Conservation (phyloP, 2,797 vertebrate genomes). For the Chelmon rostratus region DNA sequence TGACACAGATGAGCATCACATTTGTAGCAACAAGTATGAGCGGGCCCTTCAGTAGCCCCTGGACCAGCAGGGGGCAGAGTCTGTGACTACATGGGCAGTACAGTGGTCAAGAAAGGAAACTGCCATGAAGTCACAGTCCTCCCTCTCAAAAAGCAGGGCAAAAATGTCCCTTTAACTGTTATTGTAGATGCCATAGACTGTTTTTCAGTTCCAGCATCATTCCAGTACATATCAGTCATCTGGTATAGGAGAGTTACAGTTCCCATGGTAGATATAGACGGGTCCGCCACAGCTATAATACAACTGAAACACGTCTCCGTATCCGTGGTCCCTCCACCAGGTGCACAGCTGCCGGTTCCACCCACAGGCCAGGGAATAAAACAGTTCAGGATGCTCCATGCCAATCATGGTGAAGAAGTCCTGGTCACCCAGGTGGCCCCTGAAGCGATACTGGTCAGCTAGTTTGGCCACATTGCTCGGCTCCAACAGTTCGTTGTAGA, state of each 20-base stretch:
- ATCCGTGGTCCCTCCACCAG: constrained; percentile 98
- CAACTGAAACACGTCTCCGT: constrained; percentile 91
- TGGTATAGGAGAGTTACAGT: constrained; percentile 95
- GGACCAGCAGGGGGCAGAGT: constrained; percentile 68
- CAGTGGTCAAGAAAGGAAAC: constrained; percentile 13
- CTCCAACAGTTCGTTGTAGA: constrained; percentile 92
- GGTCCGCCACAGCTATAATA: constrained; percentile 93
- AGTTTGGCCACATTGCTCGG: constrained; percentile 88
- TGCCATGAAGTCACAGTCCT: constrained; percentile 5
- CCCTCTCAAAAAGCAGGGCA: constrained; percentile 7
- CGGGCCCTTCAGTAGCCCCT: constrained; percentile 24
- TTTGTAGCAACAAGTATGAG: neutral
- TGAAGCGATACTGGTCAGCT: constrained; percentile 93
- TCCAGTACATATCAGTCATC: constrained; percentile 84
- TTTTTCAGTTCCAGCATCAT: constrained; percentile 3
- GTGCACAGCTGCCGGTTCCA: constrained; percentile 99
- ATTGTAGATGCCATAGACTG: neutral
- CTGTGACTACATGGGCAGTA: neutral
- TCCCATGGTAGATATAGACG: constrained; percentile 93
- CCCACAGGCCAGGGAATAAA: constrained; percentile 91
- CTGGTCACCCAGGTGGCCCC: constrained; percentile 96
- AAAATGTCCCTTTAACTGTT: constrained; percentile 1
- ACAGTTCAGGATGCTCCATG: constrained; percentile 95
- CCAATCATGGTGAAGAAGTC: constrained; percentile 99
- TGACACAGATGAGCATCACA: neutral